phyloP scores from a whole-genome alignment of 2,113 vertebrate genomes.

The Bubo blakistoni region DNA sequence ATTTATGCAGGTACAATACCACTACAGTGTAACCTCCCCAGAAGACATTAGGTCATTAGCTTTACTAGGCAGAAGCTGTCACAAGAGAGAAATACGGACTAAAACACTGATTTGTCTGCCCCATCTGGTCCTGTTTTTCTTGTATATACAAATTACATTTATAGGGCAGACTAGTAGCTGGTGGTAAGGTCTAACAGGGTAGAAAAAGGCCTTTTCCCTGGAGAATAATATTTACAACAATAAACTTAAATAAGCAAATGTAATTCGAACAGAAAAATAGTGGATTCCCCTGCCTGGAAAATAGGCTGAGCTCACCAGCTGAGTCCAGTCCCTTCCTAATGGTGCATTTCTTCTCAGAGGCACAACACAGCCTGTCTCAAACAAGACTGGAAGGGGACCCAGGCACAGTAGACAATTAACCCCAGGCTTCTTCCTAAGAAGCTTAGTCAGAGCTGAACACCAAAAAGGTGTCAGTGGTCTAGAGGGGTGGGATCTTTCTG shows the following conservation, averaged over 20 bases:
- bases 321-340: background rate
- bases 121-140: background rate
- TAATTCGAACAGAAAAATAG: background rate
- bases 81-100: background rate
- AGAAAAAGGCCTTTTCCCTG: background rate
- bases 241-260: background rate
- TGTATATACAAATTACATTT: background rate
- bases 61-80: background rate
- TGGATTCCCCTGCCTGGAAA: background rate
- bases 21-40: background rate
- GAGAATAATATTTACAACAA: background rate
- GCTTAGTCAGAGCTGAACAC: background rate
- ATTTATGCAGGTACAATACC: background rate
- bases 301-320: background rate
- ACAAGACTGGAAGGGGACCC: background rate
- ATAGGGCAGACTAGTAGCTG: background rate
- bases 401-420: background rate
- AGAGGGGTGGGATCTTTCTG: background rate
- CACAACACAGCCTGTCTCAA: background rate
- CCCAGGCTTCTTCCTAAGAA: background rate
- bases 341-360: background rate
- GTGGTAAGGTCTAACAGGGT: background rate
- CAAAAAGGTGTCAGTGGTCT: background rate
- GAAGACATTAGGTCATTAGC: background rate
- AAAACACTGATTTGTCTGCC: background rate